Conservation (phyloP, 2,113 vertebrate genomes). For the Orthonyx spaldingii region DNA sequence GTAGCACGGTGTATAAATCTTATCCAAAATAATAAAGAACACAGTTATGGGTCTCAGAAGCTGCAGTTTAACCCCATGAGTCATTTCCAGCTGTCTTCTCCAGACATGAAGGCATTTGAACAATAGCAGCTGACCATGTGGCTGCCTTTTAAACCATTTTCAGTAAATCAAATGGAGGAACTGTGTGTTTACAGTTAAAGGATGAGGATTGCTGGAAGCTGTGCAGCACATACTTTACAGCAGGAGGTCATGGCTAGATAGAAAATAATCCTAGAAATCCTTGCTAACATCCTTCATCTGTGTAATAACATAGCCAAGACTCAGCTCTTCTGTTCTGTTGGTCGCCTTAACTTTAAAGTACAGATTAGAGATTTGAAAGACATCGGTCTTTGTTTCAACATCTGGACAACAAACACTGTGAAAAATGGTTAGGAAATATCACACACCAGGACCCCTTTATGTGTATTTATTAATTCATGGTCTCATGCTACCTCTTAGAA, state of each 20-base stretch:
- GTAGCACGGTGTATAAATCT: background rate
- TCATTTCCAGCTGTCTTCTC: slow-evolving; percentile 60
- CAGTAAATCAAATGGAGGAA: slow-evolving; percentile 28
- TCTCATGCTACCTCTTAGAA: background rate
- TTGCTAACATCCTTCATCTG: background rate
- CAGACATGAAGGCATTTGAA: slow-evolving; percentile 45
- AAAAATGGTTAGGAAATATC: background rate
- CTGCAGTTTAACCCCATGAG: background rate
- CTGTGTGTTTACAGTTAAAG: background rate
- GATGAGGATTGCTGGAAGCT: background rate
- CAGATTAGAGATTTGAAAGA: background rate
- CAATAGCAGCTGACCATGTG: slow-evolving; percentile 43
- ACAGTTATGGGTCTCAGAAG: background rate
- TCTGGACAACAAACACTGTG: background rate
- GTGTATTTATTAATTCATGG: background rate
- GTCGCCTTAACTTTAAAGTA: background rate
- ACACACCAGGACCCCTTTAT: background rate
- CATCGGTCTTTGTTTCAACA: background rate
- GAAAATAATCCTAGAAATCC: slow-evolving; percentile 15
- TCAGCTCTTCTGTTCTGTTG: background rate
- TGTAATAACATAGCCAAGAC: background rate
- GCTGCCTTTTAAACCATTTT: slow-evolving; percentile 19
- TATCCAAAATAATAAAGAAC: background rate
- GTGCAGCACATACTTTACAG: background rate
- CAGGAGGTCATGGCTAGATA: background rate